phyloP scores from a whole-genome alignment of 2,888 invertebrate species.

The Steinernema hermaphroditum region DNA sequence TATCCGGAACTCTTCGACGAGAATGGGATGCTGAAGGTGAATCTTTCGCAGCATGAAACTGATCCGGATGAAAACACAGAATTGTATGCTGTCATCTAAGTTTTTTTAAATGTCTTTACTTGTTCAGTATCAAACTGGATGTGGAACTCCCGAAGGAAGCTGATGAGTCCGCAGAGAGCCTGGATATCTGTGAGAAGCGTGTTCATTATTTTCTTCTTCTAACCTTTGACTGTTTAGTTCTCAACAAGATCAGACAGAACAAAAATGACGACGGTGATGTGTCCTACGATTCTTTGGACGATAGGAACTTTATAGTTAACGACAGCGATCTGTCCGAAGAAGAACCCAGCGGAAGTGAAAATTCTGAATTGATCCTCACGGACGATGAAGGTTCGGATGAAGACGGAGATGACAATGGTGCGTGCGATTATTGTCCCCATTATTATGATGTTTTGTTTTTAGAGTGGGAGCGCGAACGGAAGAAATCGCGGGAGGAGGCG shows the following conservation, averaged over 20 bases:
- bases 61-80: not conserved
- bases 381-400: too few species aligned
- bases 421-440: too few species aligned
- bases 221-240: not conserved
- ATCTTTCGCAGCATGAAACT: not conserved
- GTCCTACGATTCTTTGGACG: not conserved
- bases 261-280: not conserved
- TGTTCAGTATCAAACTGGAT: too few species aligned
- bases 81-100: not conserved
- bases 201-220: not conserved
- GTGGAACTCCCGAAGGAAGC: not conserved
- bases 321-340: conserved; percentile 11
- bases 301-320: conserved; percentile 1
- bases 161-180: not conserved
- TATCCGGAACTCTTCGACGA: conserved; percentile 11
- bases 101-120: too few species aligned
- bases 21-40: not conserved
- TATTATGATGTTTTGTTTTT: not conserved
- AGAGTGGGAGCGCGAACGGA: conserved; percentile 4
- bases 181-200: not conserved
- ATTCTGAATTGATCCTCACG: not conserved
- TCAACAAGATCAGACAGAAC: not conserved
- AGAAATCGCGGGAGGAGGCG: not conserved
- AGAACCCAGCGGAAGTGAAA: not conserved
- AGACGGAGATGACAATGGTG: too few species aligned